Percentiles rank a stretch among this genome's conserved stretches.
phyloP scores from a whole-genome alignment of 2,888 invertebrate species.

The Tridacna crocea region DNA sequence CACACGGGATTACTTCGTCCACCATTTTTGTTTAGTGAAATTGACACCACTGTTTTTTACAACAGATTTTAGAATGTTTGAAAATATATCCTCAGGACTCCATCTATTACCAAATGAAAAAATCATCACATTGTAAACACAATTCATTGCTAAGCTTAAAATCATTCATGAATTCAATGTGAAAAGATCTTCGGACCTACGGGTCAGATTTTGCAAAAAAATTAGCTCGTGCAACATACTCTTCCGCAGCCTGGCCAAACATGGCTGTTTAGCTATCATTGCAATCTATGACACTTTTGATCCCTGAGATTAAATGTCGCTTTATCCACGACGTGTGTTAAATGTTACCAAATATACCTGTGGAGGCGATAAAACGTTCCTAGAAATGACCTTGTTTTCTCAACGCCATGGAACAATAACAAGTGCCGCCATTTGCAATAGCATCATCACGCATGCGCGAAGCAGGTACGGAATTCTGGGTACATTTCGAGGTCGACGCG shows the following conservation, averaged over 20 bases:
- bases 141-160: background rate
- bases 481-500: constrained; percentile 63
- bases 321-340: constrained; percentile 2
- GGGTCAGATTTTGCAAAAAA: constrained; percentile 47
- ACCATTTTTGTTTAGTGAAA: constrained; percentile 50
- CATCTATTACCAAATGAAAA: too few species aligned
- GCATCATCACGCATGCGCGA: constrained; percentile 82
- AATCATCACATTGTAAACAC: background rate
- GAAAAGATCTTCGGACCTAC: background rate
- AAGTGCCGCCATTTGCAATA: constrained; percentile 99
- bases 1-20: constrained; percentile 28
- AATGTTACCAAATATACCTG: constrained; percentile 79
- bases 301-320: constrained; percentile 26
- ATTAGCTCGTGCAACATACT: constrained; percentile 43
- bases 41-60: constrained; percentile 27
- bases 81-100: too few species aligned
- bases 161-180: background rate
- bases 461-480: constrained; percentile 76
- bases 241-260: constrained; percentile 34
- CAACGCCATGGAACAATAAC: constrained; percentile 98
- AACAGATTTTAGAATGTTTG: constrained; percentile 1
- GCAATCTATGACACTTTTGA: constrained; percentile 24
- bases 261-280: constrained; percentile 1
- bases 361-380: constrained; percentile 85
- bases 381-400: constrained; percentile 86